Evolutionary conservation across 2,113 vertebrate genomes (phyloP).

Genomic region (Psilopsiagon aurifrons): DNA sequence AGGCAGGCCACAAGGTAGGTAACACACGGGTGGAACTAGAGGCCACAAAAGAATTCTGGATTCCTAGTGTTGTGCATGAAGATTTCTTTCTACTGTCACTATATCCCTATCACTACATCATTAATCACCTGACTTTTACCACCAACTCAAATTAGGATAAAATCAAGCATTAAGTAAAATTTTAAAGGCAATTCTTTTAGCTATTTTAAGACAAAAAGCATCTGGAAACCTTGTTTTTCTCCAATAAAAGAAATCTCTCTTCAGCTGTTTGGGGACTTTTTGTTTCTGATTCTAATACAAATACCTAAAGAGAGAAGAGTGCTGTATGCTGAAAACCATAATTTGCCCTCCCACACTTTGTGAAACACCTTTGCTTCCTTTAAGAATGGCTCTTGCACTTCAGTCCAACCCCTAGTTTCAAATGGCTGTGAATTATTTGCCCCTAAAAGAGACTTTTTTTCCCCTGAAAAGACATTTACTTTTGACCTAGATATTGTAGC

Average conservation of each 20-base stretch:
- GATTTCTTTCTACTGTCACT: not conserved
- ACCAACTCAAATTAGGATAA: not conserved
- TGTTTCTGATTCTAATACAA: not conserved
- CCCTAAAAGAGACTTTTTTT: not conserved
- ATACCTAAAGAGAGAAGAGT: not conserved
- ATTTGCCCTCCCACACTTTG: not conserved
- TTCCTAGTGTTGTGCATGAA: not conserved
- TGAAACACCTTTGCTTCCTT: not conserved
- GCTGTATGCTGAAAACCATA: not conserved
- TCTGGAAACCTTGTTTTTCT: not conserved
- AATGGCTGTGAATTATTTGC: not conserved
- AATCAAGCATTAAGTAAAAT: not conserved
- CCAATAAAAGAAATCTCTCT: not conserved
- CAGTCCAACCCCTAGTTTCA: not conserved
- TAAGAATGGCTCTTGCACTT: not conserved
- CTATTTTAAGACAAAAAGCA: not conserved
- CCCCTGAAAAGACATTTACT: not conserved
- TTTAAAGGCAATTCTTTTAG: not conserved
- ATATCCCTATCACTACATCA: not conserved
- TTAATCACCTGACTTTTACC: not conserved
- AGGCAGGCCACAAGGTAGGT: not conserved
- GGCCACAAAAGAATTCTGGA: not conserved
- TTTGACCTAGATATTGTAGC: not conserved
- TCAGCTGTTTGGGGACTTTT: not conserved
- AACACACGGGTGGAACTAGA: not conserved